Evolutionary conservation across 2,888 invertebrate species (phyloP), one percentile per base, ranked within the genome.

Genomic region (Chesias legatella): DNA sequence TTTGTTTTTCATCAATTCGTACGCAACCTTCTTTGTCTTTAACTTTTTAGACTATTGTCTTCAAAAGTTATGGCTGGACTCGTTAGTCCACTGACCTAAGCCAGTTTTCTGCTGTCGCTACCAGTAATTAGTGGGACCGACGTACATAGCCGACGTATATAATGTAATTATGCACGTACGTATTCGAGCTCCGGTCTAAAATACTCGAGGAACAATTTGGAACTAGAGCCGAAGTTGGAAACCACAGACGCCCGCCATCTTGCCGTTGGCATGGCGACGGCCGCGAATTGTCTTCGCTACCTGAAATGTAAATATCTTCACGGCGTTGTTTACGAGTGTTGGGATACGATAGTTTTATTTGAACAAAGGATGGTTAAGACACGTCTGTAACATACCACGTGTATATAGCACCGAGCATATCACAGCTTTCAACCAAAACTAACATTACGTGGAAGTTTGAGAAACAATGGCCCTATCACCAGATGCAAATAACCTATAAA

Each of bases 221-320:
- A 83, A 84, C 83, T 84, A 79, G 79, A 80, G 70, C 69, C 78
- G 73, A 82, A 86, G 77, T 83, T 85, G 73, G 77, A 70, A 82
- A 85, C 85, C 85, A 76, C 76, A 82, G 82, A 78, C 83, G 77
- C 57, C 79, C 72, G 80, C 86, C 88, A 86, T 88, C 73, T 86
- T 85, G 81, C 66, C 71, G 83, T 88, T 63, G 68, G 75, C 68
- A 75, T 81, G 72, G 77, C 70, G 71, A 86, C 86, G 69, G 63
- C 75, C 78, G 64, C 75, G 72, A 80, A 83, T 79, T 80, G 80
- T 85, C 81, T 63, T 71, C 64, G 60, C 66, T 70, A 83, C 80
- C 83, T 81, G 80, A 70, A 67, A 75, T 78, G 76, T 80, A 81
- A 80, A 80, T 80, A 82, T 74, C 72, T 80, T 68, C 59, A 59